Evolutionary conservation across 1,140 invertebrate species (phyloP), one percentile per base, ranked within the genome.

Genomic region (Solen grandis): DNA sequence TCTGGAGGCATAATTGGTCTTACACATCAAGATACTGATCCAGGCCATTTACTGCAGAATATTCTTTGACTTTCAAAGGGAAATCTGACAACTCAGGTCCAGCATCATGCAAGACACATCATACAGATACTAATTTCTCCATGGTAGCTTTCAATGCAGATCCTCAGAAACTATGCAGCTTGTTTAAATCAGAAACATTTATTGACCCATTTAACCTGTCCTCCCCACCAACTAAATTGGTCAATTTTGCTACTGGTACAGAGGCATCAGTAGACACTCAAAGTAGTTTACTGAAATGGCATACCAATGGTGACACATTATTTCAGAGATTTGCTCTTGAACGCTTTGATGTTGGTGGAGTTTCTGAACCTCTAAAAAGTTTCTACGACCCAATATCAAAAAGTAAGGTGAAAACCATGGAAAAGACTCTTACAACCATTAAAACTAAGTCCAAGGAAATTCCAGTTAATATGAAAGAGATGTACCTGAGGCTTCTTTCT

Each of bases 1-100:
- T 16, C 46, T 38, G 79, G 69, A 33, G 69, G 62, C 16, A 75
- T 81, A 16, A 75, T 62, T 29, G 70, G 79, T 13, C 50, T 81
- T 8, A 81, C 52, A 25, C 31, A 66, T 25, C 55, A 38, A 50
- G 69, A 68, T 54, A 54, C 52, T 36, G 60, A 69, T 5, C 60
- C 75, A 29, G 79, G 10, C 69, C 70, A 27, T 5, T 81, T 3
- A n/a, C 70, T 25, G 35, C 59, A 35, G 19, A 41, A 55, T 81
- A 81, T 36, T 65, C 59, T 22, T 27, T 36, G n/a, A 46, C 5
- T 16, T 81, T 81, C 41, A 41, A 65, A 19, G 69, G 60, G 19
- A 31, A 25, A 10, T 50, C 59, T 57, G 19, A 27, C 54, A n/a
- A n/a, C 35, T 2, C 1, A 29, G 16, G n/a, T n/a, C 13, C 50